Conservation (phyloP, 2,888 invertebrate species). For the Schizaphis graminum region DNA sequence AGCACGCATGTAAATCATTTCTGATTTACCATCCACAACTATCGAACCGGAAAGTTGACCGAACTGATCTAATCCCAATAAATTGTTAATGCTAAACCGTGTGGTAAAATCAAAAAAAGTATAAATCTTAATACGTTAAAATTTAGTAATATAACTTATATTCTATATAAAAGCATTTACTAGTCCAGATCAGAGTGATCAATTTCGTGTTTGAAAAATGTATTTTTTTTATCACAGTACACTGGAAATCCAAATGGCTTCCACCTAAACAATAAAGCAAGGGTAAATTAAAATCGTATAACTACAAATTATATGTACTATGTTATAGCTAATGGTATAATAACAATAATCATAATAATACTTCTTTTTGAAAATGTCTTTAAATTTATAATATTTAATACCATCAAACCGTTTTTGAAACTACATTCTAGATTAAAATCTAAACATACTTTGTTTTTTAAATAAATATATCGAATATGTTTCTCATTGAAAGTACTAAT, state of each 20-base stretch:
- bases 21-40: constrained; percentile 72
- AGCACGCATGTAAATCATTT: constrained; percentile 72
- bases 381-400: background rate
- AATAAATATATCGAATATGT: background rate
- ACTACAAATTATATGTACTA: background rate
- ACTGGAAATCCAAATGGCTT: constrained; percentile 65
- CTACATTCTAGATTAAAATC: background rate
- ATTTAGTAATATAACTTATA: background rate
- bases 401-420: background rate
- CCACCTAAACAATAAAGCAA: constrained; percentile 48
- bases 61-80: constrained; percentile 76
- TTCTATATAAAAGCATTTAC: constrained; percentile 17
- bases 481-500: background rate
- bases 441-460: background rate
- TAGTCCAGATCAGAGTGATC: background rate
- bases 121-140: background rate
- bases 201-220: constrained; percentile 53
- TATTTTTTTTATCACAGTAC: constrained; percentile 57
- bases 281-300: background rate
- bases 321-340: background rate
- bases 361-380: background rate
- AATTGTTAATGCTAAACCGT: constrained; percentile 3
- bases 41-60: constrained; percentile 77
- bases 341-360: background rate
- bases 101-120: background rate